These are phyloP conservation scores for Carollia perspicillata DNA, from an alignment of 2,113 vertebrate species.

Conservation along the genomic window DNA sequence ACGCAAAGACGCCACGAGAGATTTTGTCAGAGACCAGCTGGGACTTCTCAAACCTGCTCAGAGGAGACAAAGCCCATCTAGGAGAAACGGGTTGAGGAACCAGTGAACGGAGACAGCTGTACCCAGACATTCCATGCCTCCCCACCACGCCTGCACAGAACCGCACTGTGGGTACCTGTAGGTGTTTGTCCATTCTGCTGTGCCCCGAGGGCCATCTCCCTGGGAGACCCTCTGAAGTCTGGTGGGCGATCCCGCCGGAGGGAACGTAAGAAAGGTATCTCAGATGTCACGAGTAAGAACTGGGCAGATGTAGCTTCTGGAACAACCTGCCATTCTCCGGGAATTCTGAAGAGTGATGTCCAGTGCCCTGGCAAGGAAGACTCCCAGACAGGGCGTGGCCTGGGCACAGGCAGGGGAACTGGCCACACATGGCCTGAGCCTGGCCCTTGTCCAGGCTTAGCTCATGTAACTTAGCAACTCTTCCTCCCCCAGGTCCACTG, in stretches of 20 bases:
- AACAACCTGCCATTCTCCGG: not conserved
- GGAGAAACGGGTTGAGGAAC: not conserved
- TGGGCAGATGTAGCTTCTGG: not conserved
- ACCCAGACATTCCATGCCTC: not conserved
- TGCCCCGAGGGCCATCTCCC: not conserved
- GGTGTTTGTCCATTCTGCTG: fast-evolving
- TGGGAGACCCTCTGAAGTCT: not conserved
- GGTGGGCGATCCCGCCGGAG: fast-evolving
- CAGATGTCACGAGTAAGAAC: not conserved
- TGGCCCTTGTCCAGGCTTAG: not conserved
- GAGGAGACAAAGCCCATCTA: not conserved
- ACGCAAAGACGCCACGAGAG: not conserved
- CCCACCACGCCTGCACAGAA: fast-evolving
- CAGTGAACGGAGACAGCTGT: not conserved
- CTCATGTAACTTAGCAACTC: not conserved
- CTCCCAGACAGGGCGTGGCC: not conserved
- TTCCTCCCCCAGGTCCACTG: not conserved
- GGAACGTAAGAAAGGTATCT: not conserved
- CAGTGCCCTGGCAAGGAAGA: not conserved
- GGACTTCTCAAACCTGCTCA: not conserved
- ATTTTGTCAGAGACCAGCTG: not conserved
- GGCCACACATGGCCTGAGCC: not conserved
- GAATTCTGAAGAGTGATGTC: not conserved
- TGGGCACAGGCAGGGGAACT: not conserved
- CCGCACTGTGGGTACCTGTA: not conserved